phyloP scores from a whole-genome alignment of 1,140 invertebrate species.

The Caenorhabditis elegans region WBcel235 BX284604.4:6425501-6426000 shows the following conservation, averaged over 20 bases:
- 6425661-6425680: conserved; percentile 29
- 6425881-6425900: conserved; percentile 48
- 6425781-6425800: conserved; percentile 48
- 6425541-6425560: neutral
- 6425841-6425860: conserved; percentile 46
- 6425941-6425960: conserved; percentile 47
- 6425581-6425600: conserved; percentile 52
- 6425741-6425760: no score
- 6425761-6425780: conserved; percentile 55
- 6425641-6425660: conserved; percentile 10
- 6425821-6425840: conserved; percentile 44
- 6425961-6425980: conserved; percentile 50
- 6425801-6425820: conserved; percentile 45
- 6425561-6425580: conserved; percentile 53
- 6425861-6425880: conserved; percentile 49
- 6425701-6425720: no score
- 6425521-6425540: no score
- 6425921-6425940: conserved; percentile 3
- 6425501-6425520: no score
- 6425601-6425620: conserved; percentile 49
- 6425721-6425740: no score
- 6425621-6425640: conserved; percentile 33
- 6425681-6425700: no score
- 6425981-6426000: conserved; percentile 46
- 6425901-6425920: neutral